Percentiles rank a stretch among this genome's conserved stretches.
phyloP scores from a whole-genome alignment of 1,140 invertebrate genomes.

The Drosophila ficusphila region DNA sequence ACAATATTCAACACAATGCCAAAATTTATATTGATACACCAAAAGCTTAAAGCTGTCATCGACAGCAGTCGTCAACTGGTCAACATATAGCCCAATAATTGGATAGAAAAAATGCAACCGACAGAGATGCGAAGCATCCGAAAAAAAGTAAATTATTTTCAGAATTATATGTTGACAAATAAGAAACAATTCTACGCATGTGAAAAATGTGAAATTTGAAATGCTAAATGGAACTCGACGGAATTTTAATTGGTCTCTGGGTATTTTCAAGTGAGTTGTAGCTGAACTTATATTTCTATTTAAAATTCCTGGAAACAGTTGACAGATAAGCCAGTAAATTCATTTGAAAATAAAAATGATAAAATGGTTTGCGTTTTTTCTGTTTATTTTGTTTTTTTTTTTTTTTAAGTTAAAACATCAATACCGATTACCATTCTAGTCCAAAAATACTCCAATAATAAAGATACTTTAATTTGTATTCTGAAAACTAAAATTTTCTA shows the following conservation, averaged over 20 bases:
- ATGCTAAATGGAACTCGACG: constrained; percentile 10
- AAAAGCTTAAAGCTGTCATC: constrained; percentile 38
- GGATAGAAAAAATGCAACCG: constrained; percentile 4
- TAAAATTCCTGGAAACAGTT: constrained; percentile 10
- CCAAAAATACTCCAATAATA: no score
- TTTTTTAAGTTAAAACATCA: no score
- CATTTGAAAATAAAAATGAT: not conserved
- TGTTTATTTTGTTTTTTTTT: no score
- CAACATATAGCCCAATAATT: constrained; percentile 37
- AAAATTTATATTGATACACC: constrained; percentile 9
- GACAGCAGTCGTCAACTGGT: constrained; percentile 12
- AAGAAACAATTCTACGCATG: constrained; percentile 3
- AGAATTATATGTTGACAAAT: constrained; percentile 32
- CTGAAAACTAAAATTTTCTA: no score
- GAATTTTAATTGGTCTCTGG: constrained; percentile 33
- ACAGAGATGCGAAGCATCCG: not conserved
- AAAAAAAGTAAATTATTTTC: constrained; percentile 15
- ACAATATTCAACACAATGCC: not conserved
- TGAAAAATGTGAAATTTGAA: constrained; percentile 23
- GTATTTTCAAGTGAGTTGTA: constrained; percentile 8
- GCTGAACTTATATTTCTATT: constrained; percentile 2
- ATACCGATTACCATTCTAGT: no score
- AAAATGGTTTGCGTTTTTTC: constrained; percentile 16
- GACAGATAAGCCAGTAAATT: not conserved
- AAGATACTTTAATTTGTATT: no score